Evolutionary conservation across 1,140 invertebrate genomes (phyloP).

Genomic region (Sinonovacula constricta): DNA sequence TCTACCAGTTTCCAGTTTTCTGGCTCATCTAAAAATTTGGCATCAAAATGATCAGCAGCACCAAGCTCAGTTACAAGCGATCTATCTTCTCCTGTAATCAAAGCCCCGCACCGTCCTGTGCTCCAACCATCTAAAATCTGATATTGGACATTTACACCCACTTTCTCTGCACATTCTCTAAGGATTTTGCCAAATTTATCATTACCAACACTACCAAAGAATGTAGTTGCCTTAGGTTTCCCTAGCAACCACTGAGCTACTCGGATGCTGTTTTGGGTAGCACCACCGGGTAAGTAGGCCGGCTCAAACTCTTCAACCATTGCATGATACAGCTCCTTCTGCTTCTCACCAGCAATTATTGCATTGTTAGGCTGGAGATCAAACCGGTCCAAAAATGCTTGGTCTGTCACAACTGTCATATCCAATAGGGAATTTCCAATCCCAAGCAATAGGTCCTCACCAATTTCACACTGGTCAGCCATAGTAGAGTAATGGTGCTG

Average conservation of each 20-base stretch:
- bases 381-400: conserved; percentile 89
- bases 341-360: conserved; percentile 94
- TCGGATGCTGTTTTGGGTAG: conserved; percentile 95
- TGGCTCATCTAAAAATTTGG: conserved; percentile 87
- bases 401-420: conserved; percentile 90
- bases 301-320: conserved; percentile 81
- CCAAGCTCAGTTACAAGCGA: conserved; percentile 97
- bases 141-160: conserved; percentile 94
- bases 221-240: conserved; percentile 87
- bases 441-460: conserved; percentile 87
- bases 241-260: conserved; percentile 95
- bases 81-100: conserved; percentile 85
- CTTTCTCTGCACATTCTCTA: conserved; percentile 87
- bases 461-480: conserved; percentile 31
- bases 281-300: conserved; percentile 96
- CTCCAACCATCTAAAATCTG: conserved; percentile 81
- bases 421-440: conserved; percentile 98
- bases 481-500: conserved; percentile 41
- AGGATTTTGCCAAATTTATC: conserved; percentile 95
- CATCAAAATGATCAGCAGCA: conserved; percentile 94
- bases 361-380: conserved; percentile 93
- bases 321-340: conserved; percentile 79
- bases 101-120: conserved; percentile 87
- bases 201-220: conserved; percentile 96
- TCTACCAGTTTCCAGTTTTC: conserved; percentile 89